These are phyloP conservation scores for Halichoeres trimaculatus DNA, from an alignment of 2,113 vertebrate species.

Conservation along the genomic window DNA sequence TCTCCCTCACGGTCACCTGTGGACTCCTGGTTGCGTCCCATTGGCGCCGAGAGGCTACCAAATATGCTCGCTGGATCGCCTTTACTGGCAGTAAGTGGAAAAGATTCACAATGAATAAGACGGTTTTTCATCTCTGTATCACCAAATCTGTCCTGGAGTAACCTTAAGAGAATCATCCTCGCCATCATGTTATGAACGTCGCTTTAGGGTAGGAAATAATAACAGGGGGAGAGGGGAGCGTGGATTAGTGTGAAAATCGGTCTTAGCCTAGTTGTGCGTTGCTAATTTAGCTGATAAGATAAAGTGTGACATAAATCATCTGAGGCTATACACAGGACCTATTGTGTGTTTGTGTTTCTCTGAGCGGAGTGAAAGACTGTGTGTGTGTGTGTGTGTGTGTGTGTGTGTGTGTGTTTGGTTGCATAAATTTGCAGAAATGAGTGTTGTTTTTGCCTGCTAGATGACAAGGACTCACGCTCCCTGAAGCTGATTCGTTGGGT, in stretches of 20 bases:
- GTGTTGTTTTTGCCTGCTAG: constrained; percentile 21
- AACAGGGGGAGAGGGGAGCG: neutral
- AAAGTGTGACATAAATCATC: constrained; percentile 4
- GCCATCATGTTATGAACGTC: neutral
- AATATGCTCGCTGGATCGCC: constrained; percentile 99
- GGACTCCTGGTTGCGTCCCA: constrained; percentile 96
- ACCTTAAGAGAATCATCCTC: constrained; percentile 24
- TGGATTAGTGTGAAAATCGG: neutral
- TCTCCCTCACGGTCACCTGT: constrained; percentile 98
- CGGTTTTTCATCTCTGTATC: constrained; percentile 13
- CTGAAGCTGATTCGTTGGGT: constrained; percentile 48
- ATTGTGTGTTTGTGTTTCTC: constrained; percentile 19
- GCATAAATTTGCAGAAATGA: constrained; percentile 30
- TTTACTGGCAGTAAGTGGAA: constrained; percentile 98
- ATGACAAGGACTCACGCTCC: constrained; percentile 21
- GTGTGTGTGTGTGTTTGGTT: constrained; percentile 4
- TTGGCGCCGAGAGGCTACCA: constrained; percentile 97
- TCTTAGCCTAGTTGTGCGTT: neutral
- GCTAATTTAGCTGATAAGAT: constrained; percentile 15
- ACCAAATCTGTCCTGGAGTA: constrained; percentile 3
- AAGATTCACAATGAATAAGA: neutral
- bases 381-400: constrained; percentile 5
- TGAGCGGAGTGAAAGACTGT: neutral
- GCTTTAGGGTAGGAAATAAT: neutral
- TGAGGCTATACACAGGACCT: neutral